Percentiles rank a stretch among this genome's conserved stretches.
These are phyloP conservation scores for Drosophila prosaltans DNA, from an alignment of 1,140 invertebrate genomes.

Conservation along the genomic window DNA sequence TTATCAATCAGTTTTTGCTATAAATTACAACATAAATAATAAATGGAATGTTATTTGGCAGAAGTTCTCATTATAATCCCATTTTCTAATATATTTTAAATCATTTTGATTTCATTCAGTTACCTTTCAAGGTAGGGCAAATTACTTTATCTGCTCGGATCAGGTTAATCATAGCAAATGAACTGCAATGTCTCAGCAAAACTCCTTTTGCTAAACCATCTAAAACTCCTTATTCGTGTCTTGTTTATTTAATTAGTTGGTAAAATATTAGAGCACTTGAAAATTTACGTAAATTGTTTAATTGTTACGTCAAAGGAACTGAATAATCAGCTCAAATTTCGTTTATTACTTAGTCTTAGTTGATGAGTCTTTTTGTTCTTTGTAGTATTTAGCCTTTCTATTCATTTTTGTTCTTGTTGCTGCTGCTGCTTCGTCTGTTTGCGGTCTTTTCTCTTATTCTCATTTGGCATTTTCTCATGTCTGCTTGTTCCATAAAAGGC, in stretches of 20 bases:
- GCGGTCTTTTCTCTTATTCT: slow-evolving; percentile 27
- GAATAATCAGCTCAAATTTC: slow-evolving; percentile 74
- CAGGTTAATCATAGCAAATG: slow-evolving; percentile 50
- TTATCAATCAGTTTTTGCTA: too few relatives aligned
- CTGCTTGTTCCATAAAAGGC: slow-evolving; percentile 63
- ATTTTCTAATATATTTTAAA: slow-evolving; percentile 1
- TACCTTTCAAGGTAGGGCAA: background rate
- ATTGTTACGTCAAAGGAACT: slow-evolving; percentile 72
- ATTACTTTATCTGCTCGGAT: slow-evolving; percentile 29
- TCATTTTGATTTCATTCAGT: background rate
- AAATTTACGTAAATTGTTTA: slow-evolving; percentile 76
- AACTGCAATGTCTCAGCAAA: slow-evolving; percentile 24
- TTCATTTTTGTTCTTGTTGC: background rate
- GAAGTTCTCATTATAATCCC: background rate
- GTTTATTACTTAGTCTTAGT: slow-evolving; percentile 61
- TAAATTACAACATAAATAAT: too few relatives aligned
- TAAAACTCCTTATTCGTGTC: background rate
- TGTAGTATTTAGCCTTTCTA: slow-evolving; percentile 1
- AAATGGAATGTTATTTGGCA: too few relatives aligned
- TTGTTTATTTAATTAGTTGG: slow-evolving; percentile 61
- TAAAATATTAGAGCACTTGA: slow-evolving; percentile 59
- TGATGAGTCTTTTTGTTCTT: slow-evolving; percentile 23
- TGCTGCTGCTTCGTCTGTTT: slow-evolving; percentile 1
- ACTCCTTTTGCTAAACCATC: background rate
- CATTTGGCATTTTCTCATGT: slow-evolving; percentile 20